Percentiles rank a stretch among this genome's conserved stretches.
phyloP scores from a whole-genome alignment of 1,140 invertebrate genomes.

The Zaprionus tsacasi region DNA sequence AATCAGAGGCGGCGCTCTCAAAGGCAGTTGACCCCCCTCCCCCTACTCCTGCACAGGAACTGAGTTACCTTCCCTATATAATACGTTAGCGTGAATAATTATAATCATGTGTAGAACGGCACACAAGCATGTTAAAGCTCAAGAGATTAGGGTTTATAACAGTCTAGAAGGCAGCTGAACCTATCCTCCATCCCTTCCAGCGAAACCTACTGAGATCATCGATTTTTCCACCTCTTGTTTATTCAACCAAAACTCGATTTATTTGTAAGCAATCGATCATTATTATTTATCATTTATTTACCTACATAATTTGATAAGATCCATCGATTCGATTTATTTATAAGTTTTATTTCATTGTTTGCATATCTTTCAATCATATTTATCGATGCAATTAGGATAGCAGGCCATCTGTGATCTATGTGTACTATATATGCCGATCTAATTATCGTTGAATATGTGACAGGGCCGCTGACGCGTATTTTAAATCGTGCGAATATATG shows the following conservation, averaged over 20 bases:
- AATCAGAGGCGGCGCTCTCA: constrained; percentile 1
- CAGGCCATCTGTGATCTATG: constrained; percentile 24
- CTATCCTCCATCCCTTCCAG: not conserved
- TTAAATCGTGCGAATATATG: constrained; percentile 32
- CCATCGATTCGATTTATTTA: constrained; percentile 14
- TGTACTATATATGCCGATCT: constrained; percentile 14
- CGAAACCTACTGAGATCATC: not conserved
- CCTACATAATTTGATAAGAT: constrained; percentile 5
- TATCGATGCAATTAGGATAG: constrained; percentile 38
- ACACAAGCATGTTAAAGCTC: not conserved
- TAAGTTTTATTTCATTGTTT: constrained; percentile 7
- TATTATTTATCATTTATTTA: constrained; percentile 19
- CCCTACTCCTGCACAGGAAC: not conserved
- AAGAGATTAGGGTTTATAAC: not conserved
- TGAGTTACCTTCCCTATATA: no score
- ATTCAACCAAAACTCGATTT: not conserved
- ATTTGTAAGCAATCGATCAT: constrained; percentile 7
- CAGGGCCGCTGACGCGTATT: constrained; percentile 26
- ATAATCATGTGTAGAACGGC: no score
- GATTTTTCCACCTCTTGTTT: no score
- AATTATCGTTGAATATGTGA: constrained; percentile 36
- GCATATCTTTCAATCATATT: constrained; percentile 12
- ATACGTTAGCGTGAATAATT: not conserved
- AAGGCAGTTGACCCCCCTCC: not conserved
- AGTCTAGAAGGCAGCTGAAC: not conserved